phyloP scores from a whole-genome alignment of 2,797 vertebrate species.

The Xiphophorus birchmanni region DNA sequence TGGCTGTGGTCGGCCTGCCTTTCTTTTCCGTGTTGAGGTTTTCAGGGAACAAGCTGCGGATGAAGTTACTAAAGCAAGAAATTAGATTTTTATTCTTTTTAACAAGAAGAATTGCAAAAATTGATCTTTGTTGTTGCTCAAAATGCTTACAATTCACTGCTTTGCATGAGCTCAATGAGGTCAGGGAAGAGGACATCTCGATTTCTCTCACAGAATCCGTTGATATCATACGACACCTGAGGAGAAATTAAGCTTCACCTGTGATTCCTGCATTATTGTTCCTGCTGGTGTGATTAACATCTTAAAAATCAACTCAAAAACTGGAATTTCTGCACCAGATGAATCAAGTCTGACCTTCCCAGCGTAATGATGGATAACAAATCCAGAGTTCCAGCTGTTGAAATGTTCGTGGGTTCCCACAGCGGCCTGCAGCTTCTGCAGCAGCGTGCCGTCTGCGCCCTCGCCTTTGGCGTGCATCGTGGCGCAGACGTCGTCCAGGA shows the following conservation, averaged over 20 bases:
- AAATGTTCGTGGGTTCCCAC: constrained; percentile 95
- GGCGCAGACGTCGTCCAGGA: constrained; percentile 95
- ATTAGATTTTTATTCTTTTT: not conserved
- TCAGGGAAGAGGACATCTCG: constrained; percentile 94
- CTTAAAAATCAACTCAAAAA: not conserved
- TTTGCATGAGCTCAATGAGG: constrained; percentile 97
- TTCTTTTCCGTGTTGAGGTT: constrained; percentile 94
- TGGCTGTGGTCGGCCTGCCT: constrained; percentile 88
- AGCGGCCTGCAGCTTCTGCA: constrained; percentile 93
- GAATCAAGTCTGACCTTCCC: constrained; percentile 85
- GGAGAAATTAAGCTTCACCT: not conserved
- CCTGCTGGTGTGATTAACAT: not conserved
- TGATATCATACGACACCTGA: constrained; percentile 93
- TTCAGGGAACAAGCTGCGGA: constrained; percentile 91
- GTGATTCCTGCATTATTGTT: not conserved
- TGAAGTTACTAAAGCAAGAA: constrained; percentile 83
- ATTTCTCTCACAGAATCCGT: constrained; percentile 94
- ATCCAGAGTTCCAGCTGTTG: constrained; percentile 94
- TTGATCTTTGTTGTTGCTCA: not conserved
- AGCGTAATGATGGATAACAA: constrained; percentile 94
- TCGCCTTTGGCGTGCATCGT: constrained; percentile 95
- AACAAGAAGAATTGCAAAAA: rapidly evolving
- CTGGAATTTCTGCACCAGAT: not conserved
- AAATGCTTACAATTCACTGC: constrained; percentile 90
- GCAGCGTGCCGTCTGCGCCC: constrained; percentile 89